Evolutionary conservation across 2,113 vertebrate species (phyloP), one percentile per base, ranked within the genome.

Genomic region (Symphodus melops): DNA sequence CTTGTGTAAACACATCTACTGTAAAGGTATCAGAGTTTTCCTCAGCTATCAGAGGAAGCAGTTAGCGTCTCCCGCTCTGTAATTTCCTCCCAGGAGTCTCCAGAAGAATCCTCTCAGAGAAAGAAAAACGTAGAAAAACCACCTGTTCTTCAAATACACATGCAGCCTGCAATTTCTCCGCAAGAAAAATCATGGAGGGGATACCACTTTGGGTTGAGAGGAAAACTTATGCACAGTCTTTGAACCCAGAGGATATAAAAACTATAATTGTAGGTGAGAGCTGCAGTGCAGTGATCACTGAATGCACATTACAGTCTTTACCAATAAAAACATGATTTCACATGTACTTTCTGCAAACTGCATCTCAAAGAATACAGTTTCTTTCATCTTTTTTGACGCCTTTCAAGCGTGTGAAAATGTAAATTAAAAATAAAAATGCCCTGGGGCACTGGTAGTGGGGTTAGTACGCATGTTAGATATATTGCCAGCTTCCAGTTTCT

Each of bases 81-180:
- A 89, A 93, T 92, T 92, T 93, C 86, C 79, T 72, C n/a, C 42
- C 28, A 21, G 61, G 25, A 46, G 58, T 65, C 55, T 58, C 23
- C 20, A 53, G 69, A 76, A 58, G 72, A 81, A 73, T 84, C 69
- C 44, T 83, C 75, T 78, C 12, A 0, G 48, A 75, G 57, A 70
- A 72, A 74, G 53, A 76, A 39, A 70, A 28, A 85, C 39, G 19
- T 51, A 61, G 76, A 80, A 52, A 67, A 53, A 87, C 88, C 91
- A 92, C 85, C 89, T 92, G 91, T 88, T 92, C 82, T 87, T 84
- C 63, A 85, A 85, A 87, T 79, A 54, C 52, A 10, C 49, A 68
- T 19, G 49, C 42, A 87, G 78, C 60, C 89, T 89, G 67, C 87
- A 91, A 88, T 92, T 89, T 91, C 59, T 82, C 25, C 8, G 23